Evolutionary conservation across 2,888 invertebrate genomes (phyloP), one percentile per base, ranked within the genome.

Genomic region (Polydrusus cervinus): DNA sequence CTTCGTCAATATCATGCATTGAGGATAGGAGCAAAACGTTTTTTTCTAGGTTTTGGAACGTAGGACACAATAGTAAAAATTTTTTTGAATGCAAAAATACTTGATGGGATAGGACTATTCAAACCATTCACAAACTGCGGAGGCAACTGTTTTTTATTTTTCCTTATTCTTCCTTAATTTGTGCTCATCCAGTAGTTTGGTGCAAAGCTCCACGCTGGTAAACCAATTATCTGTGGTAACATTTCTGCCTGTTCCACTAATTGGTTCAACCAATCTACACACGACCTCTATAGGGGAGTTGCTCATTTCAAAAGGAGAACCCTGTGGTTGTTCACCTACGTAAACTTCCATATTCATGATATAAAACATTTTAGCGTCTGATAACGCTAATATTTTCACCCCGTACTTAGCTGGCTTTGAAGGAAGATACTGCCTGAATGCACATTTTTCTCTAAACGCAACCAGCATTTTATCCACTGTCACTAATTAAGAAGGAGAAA

Each of bases 401-500:
- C 80, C 80, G 76, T 83, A 83, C 55, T 80, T 82, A 2, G 74
- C 78, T 34, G 82, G 81, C 75, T 83, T 82, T 11, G 77, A 76
- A 9, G 83, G 80, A 18, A 83, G 83, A 70, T 83, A 84, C 71
- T 83, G 80, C 18, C 74, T 40, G 73, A 82, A 81, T 40, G 40
- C 16, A 68, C 83, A 84, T 51, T 80, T 68, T 45, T 80, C 81
- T 20, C 64, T 25, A 40, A 71, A 71, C 18, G 38, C 64, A 61
- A 74, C 75, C 25, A 81, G 61, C 71, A 79, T 81, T 73, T 82
- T 80, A 73, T 83, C 82, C 43, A 82, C 74, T 55, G 82, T 84
- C 11, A 82, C 80, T 76, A 79, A 77, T 73, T 81, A 74, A 57
- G 81, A 80, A 40, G 78, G 55, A 64, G 53, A 69, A 72, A 81